Conservation (phyloP, 1,140 invertebrate species). For the Trichonephila inaurata region DNA sequence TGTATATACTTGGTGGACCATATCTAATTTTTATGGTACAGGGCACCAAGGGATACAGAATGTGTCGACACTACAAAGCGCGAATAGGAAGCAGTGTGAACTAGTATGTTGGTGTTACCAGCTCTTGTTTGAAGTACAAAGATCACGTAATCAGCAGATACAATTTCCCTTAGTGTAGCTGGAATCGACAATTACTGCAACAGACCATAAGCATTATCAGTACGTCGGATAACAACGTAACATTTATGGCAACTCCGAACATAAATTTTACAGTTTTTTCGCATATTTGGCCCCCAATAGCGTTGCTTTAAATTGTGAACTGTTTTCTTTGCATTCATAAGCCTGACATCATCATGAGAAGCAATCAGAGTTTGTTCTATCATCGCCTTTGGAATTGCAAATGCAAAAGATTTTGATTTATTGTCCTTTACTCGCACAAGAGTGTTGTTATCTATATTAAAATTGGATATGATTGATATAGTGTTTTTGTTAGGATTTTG, state of each 20-base stretch:
- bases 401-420: background rate
- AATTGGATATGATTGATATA: background rate
- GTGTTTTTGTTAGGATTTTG: background rate
- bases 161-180: background rate
- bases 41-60: background rate
- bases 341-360: background rate
- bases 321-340: background rate
- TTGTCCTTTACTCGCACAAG: constrained; percentile 11
- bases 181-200: background rate
- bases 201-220: background rate
- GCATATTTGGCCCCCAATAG: background rate
- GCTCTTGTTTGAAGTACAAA: background rate
- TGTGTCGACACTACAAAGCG: too few species aligned
- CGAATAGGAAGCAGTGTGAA: too few species aligned
- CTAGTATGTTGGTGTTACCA: too few species aligned
- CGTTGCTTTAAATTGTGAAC: background rate
- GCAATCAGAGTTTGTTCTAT: background rate
- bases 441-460: background rate
- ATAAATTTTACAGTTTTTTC: background rate
- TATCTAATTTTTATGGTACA: constrained; percentile 9
- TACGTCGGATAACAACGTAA: background rate
- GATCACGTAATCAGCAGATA: background rate
- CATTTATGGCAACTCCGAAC: background rate
- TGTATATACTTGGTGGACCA: background rate
- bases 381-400: background rate